Conservation (phyloP, 2,797 vertebrate species). For the Fistularia tabacaria region DNA sequence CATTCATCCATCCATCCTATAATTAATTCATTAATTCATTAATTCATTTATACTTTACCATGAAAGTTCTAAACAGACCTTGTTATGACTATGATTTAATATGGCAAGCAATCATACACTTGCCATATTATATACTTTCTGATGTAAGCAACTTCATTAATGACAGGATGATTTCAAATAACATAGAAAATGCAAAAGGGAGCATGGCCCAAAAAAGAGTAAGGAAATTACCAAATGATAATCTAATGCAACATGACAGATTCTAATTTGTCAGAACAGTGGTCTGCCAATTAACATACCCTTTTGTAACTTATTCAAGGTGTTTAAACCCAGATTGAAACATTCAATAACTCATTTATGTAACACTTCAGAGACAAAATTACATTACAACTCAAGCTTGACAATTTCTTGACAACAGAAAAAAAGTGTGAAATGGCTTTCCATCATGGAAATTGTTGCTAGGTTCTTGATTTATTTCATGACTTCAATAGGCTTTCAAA, state of each 20-base stretch:
- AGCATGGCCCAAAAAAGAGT: neutral
- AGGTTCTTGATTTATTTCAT: neutral
- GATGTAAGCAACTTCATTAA: too few species aligned
- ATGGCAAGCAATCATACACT: too few species aligned
- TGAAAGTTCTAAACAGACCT: too few species aligned
- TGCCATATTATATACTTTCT: too few species aligned
- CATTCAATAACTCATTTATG: slow-evolving; percentile 6
- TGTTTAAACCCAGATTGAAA: slow-evolving; percentile 3
- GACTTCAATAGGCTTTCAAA: too few species aligned
- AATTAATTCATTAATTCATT: too few species aligned
- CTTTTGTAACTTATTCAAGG: neutral
- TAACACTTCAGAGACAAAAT: slow-evolving; percentile 8
- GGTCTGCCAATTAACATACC: neutral
- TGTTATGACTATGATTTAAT: too few species aligned
- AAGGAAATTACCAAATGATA: slow-evolving; percentile 2
- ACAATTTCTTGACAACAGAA: slow-evolving; percentile 19
- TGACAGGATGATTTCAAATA: too few species aligned
- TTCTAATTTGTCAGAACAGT: neutral
- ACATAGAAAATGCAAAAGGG: too few species aligned
- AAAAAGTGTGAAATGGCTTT: slow-evolving; percentile 3
- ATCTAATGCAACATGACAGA: neutral
- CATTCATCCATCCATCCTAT: too few species aligned
- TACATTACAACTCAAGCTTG: slow-evolving; percentile 2
- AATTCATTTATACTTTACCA: too few species aligned
- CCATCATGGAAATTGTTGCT: slow-evolving; percentile 3